Conservation (phyloP, 1,140 invertebrate genomes). For the Drosophila santomea region DNA sequence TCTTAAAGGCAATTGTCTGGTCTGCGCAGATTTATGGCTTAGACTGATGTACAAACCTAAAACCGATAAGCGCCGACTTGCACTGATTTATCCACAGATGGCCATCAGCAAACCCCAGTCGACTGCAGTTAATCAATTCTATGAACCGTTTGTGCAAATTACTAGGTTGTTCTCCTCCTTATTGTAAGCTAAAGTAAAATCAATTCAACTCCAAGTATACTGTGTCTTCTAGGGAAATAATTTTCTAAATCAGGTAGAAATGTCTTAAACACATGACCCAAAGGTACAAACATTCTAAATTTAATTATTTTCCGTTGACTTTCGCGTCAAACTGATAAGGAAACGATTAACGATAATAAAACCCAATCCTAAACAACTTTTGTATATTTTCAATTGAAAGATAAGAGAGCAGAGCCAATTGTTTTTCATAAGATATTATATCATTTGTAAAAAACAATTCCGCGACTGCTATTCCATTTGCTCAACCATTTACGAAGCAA, state of each 20-base stretch:
- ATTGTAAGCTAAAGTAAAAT: not conserved
- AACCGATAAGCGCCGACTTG: slow-evolving; percentile 25
- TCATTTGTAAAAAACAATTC: too few species aligned
- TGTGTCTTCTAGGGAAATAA: not conserved
- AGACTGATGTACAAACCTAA: slow-evolving; percentile 38
- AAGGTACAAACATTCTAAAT: too few species aligned
- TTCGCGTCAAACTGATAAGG: too few species aligned
- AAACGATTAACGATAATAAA: too few species aligned
- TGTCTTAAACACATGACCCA: too few species aligned
- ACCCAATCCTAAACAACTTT: too few species aligned
- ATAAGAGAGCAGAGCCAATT: too few species aligned
- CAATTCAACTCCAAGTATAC: not conserved
- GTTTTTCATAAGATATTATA: too few species aligned
- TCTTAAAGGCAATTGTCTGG: slow-evolving; percentile 61
- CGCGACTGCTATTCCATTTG: too few species aligned
- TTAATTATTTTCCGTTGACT: too few species aligned
- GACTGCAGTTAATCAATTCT: slow-evolving; percentile 8
- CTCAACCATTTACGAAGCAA: slow-evolving; percentile 1
- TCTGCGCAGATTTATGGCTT: slow-evolving; percentile 51
- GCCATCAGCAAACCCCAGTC: slow-evolving; percentile 9
- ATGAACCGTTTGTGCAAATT: slow-evolving; percentile 16
- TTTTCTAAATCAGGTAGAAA: too few species aligned
- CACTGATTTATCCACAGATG: slow-evolving; percentile 58
- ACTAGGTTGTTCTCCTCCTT: not conserved
- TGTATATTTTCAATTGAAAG: too few species aligned